A percentile compares a stretch with the other conserved stretches of the same genome.
These are phyloP conservation scores for Cephus pygmeus DNA, from an alignment of 2,888 invertebrate genomes.

Conservation along the genomic window DNA sequence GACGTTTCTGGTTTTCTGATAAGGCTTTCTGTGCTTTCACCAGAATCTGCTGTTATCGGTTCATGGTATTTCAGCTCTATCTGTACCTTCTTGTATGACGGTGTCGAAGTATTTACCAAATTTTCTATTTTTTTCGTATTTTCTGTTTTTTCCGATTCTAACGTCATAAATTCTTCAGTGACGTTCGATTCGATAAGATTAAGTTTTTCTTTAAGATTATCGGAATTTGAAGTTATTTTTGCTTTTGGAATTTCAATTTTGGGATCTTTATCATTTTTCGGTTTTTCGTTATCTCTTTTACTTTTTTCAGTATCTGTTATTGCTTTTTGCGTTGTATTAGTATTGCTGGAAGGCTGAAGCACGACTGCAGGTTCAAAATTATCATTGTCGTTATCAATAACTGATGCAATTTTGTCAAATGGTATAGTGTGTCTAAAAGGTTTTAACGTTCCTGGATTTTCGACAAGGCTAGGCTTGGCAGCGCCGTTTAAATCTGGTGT, in stretches of 20 bases:
- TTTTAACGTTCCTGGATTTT: conserved; percentile 54
- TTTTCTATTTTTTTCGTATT: neutral
- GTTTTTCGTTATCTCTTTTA: neutral
- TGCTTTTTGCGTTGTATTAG: neutral
- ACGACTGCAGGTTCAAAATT: neutral
- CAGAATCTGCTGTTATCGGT: neutral
- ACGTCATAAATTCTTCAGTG: neutral
- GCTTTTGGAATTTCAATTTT: neutral
- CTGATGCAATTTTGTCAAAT: conserved; percentile 57
- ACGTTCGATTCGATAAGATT: neutral
- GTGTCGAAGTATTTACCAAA: neutral
- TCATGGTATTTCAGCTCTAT: conserved; percentile 22
- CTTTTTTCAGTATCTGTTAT: neutral
- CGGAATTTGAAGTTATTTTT: neutral
- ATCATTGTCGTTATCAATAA: conserved; percentile 22
- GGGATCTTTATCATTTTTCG: neutral
- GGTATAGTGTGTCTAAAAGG: conserved; percentile 63
- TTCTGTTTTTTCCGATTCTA: neutral
- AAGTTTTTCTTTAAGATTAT: neutral
- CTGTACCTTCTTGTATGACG: conserved; percentile 13
- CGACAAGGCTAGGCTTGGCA: conserved; percentile 52
- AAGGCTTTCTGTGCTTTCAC: neutral
- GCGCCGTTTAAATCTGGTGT: conserved; percentile 50
- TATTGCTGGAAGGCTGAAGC: neutral
- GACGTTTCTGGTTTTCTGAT: conserved; percentile 9